Percentiles rank a stretch among this genome's conserved stretches.
Conservation (phyloP, 1,140 invertebrate genomes). For the Chlorops oryzae region DNA sequence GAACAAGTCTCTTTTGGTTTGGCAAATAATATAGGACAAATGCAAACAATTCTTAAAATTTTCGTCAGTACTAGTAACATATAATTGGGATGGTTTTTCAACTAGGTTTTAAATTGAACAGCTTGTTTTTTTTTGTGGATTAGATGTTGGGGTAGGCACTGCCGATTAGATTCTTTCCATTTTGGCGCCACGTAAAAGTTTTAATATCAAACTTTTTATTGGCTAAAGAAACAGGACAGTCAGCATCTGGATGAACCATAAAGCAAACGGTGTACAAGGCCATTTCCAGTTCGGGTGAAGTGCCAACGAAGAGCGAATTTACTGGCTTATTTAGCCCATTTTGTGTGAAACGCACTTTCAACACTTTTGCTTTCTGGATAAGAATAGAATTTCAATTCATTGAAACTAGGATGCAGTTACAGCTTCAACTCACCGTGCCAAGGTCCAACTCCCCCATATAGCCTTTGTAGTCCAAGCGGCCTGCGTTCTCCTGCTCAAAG, state of each 20-base stretch:
- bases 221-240: constrained; percentile 67
- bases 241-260: constrained; percentile 60
- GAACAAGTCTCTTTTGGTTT: too few relatives aligned
- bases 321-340: constrained; percentile 69
- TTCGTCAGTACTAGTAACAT: too few relatives aligned
- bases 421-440: constrained; percentile 58
- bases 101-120: too few relatives aligned
- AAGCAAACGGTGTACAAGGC: constrained; percentile 85
- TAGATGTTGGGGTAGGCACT: constrained; percentile 74
- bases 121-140: too few relatives aligned
- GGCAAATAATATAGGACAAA: too few relatives aligned
- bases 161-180: constrained; percentile 69
- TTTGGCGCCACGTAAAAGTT: constrained; percentile 65
- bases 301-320: constrained; percentile 78
- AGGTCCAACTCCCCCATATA: constrained; percentile 68
- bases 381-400: neutral
- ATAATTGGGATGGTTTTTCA: too few relatives aligned
- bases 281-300: constrained; percentile 88
- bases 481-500: constrained; percentile 63
- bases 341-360: constrained; percentile 72
- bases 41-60: too few relatives aligned
- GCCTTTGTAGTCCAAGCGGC: constrained; percentile 67
- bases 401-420: neutral
- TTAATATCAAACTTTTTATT: constrained; percentile 64
- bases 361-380: constrained; percentile 67